Evolutionary conservation across 2,113 vertebrate genomes (phyloP), one percentile per base, ranked within the genome.

Genomic region (Anhinga rufa): DNA sequence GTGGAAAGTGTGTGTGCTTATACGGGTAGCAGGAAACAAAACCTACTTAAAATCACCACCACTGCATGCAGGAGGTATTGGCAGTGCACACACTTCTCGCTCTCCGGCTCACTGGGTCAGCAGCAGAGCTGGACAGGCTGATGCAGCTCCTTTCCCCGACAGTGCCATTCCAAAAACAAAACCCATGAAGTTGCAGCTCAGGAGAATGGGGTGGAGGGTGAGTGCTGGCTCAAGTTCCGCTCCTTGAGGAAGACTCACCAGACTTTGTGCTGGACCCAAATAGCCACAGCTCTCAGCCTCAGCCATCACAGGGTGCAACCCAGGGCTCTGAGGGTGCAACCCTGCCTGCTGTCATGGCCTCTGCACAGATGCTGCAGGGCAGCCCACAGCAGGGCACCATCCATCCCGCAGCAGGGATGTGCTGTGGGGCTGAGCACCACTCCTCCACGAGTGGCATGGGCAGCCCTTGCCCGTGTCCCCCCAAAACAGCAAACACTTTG

Each of bases 31-130:
- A 88, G 82, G 74, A 85, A 91, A 93, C 16, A 90, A 90, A 79
- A 71, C 42, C 42, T 29, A 5, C 64, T 80, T 34, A 10, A 55
- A 88, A 36, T 13, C 14, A 9, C 12, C 17, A 20, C 9, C 4
- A 44, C 76, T 74, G 81, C 4, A 4, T 42, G 62, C 58, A 70
- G 75, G 38, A 44, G 57, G 22, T 14, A 3, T 9, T 42, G 44
- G 49, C 72, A 70, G 44, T 0, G 21, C 49, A 42, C 31, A 19
- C 25, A 10, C 19, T 1, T 0, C 85, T 81, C 20, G 10, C 40
- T 29, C 38, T 34, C 40, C 0, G 0, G 49, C 49, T 90, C 68
- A 7, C 61, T 5, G 0, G 12, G 20, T 14, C 22, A 2, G 79
- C 54, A 24, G 36, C 25, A 3, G 13, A 34, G 55, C 72, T 77